Evolutionary conservation across 2,888 invertebrate genomes (phyloP).

Genomic region (Oscheius sp.): DNA sequence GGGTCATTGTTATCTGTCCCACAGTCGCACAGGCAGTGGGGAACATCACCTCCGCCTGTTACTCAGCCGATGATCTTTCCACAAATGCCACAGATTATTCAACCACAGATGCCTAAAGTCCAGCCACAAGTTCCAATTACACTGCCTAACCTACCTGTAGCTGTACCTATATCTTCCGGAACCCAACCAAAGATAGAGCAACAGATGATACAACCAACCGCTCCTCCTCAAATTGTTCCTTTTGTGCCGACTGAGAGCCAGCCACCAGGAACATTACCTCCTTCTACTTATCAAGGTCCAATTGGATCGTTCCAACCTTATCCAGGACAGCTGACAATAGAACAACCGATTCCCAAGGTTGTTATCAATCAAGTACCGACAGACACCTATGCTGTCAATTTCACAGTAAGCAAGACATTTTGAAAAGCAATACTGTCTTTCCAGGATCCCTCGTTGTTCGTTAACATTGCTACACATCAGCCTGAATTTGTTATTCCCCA

Average conservation of each 20-base stretch:
- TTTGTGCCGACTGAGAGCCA: conserved; percentile 2
- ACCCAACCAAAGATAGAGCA: background rate
- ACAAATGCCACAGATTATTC: background rate
- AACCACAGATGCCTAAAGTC: background rate
- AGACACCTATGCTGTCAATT: conserved; percentile 1
- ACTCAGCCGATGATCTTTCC: background rate
- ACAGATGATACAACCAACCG: background rate
- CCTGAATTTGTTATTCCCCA: background rate
- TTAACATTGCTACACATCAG: background rate
- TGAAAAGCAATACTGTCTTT: background rate
- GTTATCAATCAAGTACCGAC: conserved; percentile 6
- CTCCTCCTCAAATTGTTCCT: background rate
- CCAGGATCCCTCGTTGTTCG: background rate
- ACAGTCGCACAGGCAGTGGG: conserved; percentile 12
- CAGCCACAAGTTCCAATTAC: too few relatives aligned
- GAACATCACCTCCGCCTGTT: background rate
- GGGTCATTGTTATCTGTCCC: background rate
- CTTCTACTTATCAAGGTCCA: background rate
- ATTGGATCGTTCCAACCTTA: conserved; percentile 13
- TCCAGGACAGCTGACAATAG: background rate
- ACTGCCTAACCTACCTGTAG: conserved; percentile 7
- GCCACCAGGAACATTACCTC: background rate
- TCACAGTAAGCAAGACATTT: background rate
- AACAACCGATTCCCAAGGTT: background rate
- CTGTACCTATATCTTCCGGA: conserved; percentile 8